These are phyloP conservation scores for Pavo muticus DNA, from an alignment of 2,113 vertebrate species.

Conservation along the genomic window DNA sequence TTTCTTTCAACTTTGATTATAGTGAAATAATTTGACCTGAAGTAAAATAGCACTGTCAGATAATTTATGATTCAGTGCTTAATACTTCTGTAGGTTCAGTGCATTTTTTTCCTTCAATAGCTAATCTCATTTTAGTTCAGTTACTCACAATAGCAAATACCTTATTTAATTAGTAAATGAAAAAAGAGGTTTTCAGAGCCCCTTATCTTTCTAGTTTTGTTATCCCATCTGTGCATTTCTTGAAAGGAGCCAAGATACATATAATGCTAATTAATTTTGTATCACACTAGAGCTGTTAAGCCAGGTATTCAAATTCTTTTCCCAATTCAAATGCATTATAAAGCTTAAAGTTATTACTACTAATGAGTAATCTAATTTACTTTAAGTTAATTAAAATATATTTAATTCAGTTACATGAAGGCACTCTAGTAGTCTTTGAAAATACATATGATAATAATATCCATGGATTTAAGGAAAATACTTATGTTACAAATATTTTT, in stretches of 20 bases:
- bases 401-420: constrained; percentile 76
- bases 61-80: constrained; percentile 47
- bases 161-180: constrained; percentile 73
- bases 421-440: constrained; percentile 66
- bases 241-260: constrained; percentile 72
- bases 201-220: constrained; percentile 73
- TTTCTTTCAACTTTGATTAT: background rate
- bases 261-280: constrained; percentile 77
- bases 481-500: constrained; percentile 63
- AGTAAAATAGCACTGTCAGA: constrained; percentile 57
- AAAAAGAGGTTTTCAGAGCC: constrained; percentile 64
- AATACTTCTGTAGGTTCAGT: constrained; percentile 38
- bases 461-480: constrained; percentile 69
- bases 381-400: constrained; percentile 79
- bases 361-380: constrained; percentile 78
- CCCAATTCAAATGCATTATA: constrained; percentile 66
- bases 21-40: constrained; percentile 55
- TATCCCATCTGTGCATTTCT: constrained; percentile 65
- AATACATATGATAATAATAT: constrained; percentile 66
- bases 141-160: constrained; percentile 62
- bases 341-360: constrained; percentile 74
- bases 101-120: constrained; percentile 52
- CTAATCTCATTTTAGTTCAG: constrained; percentile 69
- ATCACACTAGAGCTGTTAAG: constrained; percentile 69
- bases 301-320: constrained; percentile 76